Evolutionary conservation across 1,140 invertebrate species (phyloP).

Genomic region (Dreissena rostriformis): DNA sequence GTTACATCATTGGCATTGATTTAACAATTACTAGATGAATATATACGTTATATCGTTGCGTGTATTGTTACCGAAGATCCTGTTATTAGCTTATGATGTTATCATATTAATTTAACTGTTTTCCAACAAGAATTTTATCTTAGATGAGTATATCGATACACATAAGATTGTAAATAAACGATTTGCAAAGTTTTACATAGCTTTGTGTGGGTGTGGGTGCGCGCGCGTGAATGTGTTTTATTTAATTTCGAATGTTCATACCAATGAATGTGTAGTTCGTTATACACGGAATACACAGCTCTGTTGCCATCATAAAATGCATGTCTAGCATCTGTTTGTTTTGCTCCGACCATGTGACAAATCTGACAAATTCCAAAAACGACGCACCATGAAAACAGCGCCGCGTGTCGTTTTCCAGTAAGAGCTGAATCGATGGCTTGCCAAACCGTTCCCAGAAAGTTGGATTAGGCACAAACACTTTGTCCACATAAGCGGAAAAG

Average conservation of each 20-base stretch:
- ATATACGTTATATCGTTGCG: background rate
- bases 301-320: background rate
- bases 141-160: background rate
- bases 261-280: slow-evolving; percentile 25
- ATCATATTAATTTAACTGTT: no score
- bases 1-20: background rate
- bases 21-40: background rate
- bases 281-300: slow-evolving; percentile 21
- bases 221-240: no score
- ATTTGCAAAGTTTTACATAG: background rate
- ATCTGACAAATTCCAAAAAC: slow-evolving; percentile 29
- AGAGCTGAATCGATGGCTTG: background rate
- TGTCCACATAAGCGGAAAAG: slow-evolving; percentile 39
- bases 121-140: background rate
- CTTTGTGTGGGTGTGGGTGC: no score
- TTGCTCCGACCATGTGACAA: background rate
- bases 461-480: slow-evolving; percentile 39
- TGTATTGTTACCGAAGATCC: background rate
- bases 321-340: background rate
- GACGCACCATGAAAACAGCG: slow-evolving; percentile 10
- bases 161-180: background rate
- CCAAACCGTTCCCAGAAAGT: slow-evolving; percentile 23
- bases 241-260: background rate
- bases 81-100: no score
- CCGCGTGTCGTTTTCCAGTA: background rate